Base-by-base conservation (phyloP, 2,888 invertebrate genomes). In the Exephanes ischioxanthus region DNA sequence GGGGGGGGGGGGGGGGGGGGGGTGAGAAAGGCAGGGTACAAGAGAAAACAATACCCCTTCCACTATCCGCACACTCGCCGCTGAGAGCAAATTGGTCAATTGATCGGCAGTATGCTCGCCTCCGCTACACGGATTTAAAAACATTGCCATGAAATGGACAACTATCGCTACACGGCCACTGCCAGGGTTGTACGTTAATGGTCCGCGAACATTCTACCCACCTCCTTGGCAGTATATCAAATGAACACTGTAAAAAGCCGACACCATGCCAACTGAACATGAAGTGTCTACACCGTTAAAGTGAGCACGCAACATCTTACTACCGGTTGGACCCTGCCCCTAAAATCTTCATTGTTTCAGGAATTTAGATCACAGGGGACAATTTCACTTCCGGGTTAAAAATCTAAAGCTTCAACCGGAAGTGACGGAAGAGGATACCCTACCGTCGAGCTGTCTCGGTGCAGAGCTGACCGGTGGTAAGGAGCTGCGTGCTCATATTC, bases 41-140 rank as follows among this genome's bases (percentile, higher is more conserved):
- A 75, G 58, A 48, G 58, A 73, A 80, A 75, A 75, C 80, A 58
- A 80, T 68, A 75, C 45, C 22, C 33, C 55, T 22, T 51, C 33
- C 48, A 37, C 16, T 58, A 14, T 14, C 14, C 33, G 73, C 11
- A 26, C 45, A 30, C 33, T 53, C n/a, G 33, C 3, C 71, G 68
- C 41, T 6, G 51, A 45, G 71, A 68, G 78, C 68, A 63, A 83
- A 83, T 79, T 79, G 83, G 51, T 68, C 83, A 63, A 79, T 71
- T 70, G 68, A 73, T 73, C 67, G 78, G 19, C 63, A 45, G 72
- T 78, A 48, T 30, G 71, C 67, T 11, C 19, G 33, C 66, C 55
- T 73, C 71, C 37, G 19, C 14, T 71, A 66, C 80, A 53, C 6
- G 80, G 71, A 55, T 37, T 66, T 41, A 55, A 80, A 70, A 79